A percentile compares a stretch with the other conserved stretches of the same genome.
Evolutionary conservation across 2,797 vertebrate species (phyloP).

Genomic region (Cuniculus paca): DNA sequence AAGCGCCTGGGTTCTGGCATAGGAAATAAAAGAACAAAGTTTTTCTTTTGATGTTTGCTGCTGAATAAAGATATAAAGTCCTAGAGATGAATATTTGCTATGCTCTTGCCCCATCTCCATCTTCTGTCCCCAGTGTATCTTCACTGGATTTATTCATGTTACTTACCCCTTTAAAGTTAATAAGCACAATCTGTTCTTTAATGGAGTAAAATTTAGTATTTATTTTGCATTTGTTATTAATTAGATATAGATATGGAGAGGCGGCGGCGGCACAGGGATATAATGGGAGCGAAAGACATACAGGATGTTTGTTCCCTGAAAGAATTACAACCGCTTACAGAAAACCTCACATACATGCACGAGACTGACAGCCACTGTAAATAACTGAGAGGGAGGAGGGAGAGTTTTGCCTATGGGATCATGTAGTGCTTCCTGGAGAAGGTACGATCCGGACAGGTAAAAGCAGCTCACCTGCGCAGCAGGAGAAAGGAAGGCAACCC

Average conservation of each 20-base stretch:
- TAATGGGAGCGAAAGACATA: neutral
- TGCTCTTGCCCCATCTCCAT: neutral
- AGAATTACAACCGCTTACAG: neutral
- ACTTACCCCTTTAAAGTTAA: neutral
- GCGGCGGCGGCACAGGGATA: neutral
- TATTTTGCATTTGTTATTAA: neutral
- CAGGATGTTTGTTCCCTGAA: neutral
- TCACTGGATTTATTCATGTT: neutral
- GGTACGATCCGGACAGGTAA: neutral
- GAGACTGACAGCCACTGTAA: neutral
- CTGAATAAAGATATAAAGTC: neutral
- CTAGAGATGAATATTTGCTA: neutral
- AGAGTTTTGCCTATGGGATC: neutral
- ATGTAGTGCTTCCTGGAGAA: neutral
- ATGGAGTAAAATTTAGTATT: neutral
- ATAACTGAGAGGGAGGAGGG: neutral
- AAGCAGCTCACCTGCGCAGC: neutral
- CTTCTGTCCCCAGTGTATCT: neutral
- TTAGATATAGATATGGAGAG: neutral
- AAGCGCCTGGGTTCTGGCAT: neutral
- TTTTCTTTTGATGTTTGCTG: conserved; percentile 39
- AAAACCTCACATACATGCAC: neutral
- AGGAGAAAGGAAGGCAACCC: neutral
- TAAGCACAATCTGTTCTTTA: neutral
- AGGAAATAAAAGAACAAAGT: conserved; percentile 32